Evolutionary conservation across 2,113 vertebrate species (phyloP).

Genomic region (Poeciliopsis prolifica): DNA sequence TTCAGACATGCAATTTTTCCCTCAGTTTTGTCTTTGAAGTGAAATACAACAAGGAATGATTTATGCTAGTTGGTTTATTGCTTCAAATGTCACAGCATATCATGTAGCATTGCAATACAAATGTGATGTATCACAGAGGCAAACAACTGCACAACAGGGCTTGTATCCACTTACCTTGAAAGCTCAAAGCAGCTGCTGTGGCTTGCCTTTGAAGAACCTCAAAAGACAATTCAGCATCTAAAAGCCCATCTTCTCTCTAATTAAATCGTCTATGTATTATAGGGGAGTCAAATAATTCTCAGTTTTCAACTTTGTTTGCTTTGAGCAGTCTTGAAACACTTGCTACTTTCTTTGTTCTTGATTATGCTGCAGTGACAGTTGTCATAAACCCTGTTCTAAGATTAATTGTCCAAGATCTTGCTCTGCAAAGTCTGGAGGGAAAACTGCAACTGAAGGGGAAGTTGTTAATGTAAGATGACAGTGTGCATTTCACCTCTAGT

Average conservation of each 20-base stretch:
- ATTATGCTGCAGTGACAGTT: conserved; percentile 36
- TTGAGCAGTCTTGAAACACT: conserved; percentile 56
- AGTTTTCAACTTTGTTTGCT: conserved; percentile 60
- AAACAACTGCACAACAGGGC: conserved; percentile 47
- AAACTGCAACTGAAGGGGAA: conserved; percentile 5
- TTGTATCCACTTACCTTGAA: conserved; percentile 22
- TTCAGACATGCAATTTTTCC: neutral
- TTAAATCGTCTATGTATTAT: conserved; percentile 70
- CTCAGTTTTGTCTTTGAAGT: neutral
- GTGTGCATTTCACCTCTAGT: neutral
- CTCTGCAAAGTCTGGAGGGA: conserved; percentile 11
- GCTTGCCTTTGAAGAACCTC: conserved; percentile 70
- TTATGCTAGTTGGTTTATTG: conserved; percentile 17
- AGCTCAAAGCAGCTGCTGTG: conserved; percentile 54
- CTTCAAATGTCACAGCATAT: neutral
- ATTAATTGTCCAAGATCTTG: conserved; percentile 42
- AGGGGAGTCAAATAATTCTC: conserved; percentile 60
- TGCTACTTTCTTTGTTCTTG: conserved; percentile 43
- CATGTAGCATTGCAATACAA: neutral
- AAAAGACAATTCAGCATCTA: conserved; percentile 75
- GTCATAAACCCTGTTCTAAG: conserved; percentile 35
- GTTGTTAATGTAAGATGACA: neutral
- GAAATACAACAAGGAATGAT: neutral
- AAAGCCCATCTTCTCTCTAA: conserved; percentile 72
- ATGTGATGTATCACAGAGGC: conserved; percentile 26